Evolutionary conservation across 2,113 vertebrate species (phyloP), one percentile per base, ranked within the genome.

Genomic region (Chlorodrepanis virens): DNA sequence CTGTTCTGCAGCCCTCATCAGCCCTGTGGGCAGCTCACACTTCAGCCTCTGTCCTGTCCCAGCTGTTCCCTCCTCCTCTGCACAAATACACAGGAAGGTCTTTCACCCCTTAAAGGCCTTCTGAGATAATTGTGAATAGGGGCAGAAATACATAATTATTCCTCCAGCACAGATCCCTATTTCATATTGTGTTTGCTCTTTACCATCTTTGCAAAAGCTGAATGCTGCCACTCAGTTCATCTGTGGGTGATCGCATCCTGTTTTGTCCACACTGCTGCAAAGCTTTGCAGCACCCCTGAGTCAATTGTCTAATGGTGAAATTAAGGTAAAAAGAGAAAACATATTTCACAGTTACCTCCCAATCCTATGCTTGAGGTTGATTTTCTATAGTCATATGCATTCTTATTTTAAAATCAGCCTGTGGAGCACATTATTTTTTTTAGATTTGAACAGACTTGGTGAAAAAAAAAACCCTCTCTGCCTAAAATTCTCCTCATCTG

Each of bases 1-100:
- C 39, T 67, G 25, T 19, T 39, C 24, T 0, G 0, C 2, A 2
- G 42, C 28, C 35, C 31, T 27, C 3, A 3, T 3, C 23, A 71
- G 53, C 57, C 28, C 15, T 10, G 57, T 5, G 1, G 44, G 40
- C 61, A 65, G 45, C 49, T 72, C 31, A 7, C 11, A 13, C 67
- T 83, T 23, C 23, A 71, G 29, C 69, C 72, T 67, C 56, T 29
- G 13, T 39, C 64, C 60, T n/a, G 2, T 15, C 69, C 59, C 47
- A 7, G 77, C 52, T 44, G 14, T 27, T 87, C 39, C 31, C 56
- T 94, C 71, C 60, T 86, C 42, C 85, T 49, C n/a, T 78, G 67
- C 59, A 56, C 6, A 65, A 76, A 76, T 6, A 71, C 44, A 57
- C 47, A 45, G 67, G n/a, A 91, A 81, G 12, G 11, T 61, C 68